Evolutionary conservation across 1,140 invertebrate genomes (phyloP).

Genomic region (Steinernema feltiae): DNA sequence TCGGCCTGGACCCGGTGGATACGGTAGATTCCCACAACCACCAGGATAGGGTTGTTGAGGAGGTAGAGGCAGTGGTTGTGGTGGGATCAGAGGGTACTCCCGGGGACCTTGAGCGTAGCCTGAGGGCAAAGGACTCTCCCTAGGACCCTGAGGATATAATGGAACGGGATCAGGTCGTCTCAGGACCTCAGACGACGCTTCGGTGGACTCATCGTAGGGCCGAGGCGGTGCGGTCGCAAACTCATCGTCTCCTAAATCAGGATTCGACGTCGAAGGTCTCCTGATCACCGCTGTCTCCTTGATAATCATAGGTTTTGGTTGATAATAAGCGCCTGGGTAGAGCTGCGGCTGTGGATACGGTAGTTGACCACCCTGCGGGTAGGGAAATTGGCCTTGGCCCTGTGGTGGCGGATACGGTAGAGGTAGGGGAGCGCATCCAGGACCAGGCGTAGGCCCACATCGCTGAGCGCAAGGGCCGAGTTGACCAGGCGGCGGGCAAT

Average conservation of each 20-base stretch:
- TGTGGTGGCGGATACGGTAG: neutral
- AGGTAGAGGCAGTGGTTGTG: neutral
- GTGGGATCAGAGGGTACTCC: neutral
- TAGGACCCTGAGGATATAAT: neutral
- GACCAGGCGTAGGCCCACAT: neutral
- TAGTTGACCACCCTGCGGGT: neutral
- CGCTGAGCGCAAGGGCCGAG: neutral
- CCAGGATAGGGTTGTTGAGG: neutral
- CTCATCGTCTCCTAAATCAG: neutral
- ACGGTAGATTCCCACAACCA: neutral
- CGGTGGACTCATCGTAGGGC: neutral
- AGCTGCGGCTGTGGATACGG: neutral
- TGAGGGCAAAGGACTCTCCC: neutral
- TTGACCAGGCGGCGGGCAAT: neutral
- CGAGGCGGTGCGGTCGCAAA: neutral
- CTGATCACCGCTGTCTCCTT: conserved; percentile 3
- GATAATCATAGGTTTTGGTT: neutral
- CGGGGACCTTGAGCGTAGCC: neutral
- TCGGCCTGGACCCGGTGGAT: neutral
- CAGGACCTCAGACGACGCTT: neutral
- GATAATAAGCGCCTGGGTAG: neutral
- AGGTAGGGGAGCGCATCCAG: neutral
- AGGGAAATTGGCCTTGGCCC: neutral
- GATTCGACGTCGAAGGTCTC: neutral
- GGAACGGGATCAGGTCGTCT: neutral